Evolutionary conservation across 1,140 invertebrate genomes (phyloP), one percentile per base, ranked within the genome.

Genomic region (Camponotus vicinus): DNA sequence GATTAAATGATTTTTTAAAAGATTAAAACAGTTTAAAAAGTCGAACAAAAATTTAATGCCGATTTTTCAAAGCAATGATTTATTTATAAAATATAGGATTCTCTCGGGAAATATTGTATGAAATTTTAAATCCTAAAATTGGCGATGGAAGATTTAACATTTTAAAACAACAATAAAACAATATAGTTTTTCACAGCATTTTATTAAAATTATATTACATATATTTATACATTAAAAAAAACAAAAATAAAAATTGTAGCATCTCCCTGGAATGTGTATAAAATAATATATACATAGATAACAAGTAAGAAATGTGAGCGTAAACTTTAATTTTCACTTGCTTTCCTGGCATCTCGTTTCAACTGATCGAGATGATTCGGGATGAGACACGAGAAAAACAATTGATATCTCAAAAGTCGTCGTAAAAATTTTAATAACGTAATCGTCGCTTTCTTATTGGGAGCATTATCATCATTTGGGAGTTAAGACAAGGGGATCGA

Each of bases 401-500:
- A 69, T 52, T 67, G 34, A 5, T 7, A 52, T 69, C 59, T 9
- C 18, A 6, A 40, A 59, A 27, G 13, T n/a, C 34, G n/a, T 70
- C 42, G 37, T n/a, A n/a, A 57, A 57, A 37, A n/a, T 59, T 82
- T 80, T 55, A 42, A 55, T 27, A 42, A 45, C 18, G n/a, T 27
- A 18, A 49, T 83, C 67, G 52, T 73, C 40, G 40, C 15, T 11
- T 27, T 27, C 13, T 27, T 32, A 34, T 11, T 15, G 37, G 18
- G 40, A 45, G 67, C 69, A 13, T 73, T 8, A 13, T 42, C 42
- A 45, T 45, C 57, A 27, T 21, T 71, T 2, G 42, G 45, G 55
- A 8, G 32, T 83, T 18, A 34, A 63, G 52, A 40, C 69, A 73
- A 11, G 66, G 42, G 66, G 34, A 59, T 37, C 55, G 73, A 57